These are phyloP conservation scores for Pipistrellus nathusii DNA, from an alignment of 2,797 vertebrate species.

Conservation along the genomic window DNA sequence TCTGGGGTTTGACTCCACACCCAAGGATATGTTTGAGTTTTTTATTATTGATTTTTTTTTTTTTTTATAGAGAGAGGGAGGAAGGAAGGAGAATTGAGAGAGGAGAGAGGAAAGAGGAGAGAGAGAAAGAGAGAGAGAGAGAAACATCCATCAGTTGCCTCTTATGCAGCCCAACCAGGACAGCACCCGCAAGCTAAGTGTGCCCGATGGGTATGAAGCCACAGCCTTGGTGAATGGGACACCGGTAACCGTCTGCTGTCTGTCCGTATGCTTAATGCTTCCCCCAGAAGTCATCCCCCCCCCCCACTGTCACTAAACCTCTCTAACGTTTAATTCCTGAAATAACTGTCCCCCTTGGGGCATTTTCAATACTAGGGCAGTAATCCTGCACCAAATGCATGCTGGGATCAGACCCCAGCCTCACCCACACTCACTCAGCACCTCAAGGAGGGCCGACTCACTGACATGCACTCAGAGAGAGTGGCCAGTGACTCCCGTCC, in stretches of 20 bases:
- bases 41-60: too few species aligned
- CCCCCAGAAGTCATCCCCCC: conserved; percentile 56
- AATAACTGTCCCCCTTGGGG: conserved; percentile 72
- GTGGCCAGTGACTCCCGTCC: conserved; percentile 61
- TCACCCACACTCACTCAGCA: conserved; percentile 64
- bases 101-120: neutral
- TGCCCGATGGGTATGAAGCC: neutral
- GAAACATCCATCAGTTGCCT: neutral
- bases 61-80: neutral
- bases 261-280: conserved; percentile 18
- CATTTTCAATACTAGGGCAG: conserved; percentile 76
- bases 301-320: conserved; percentile 71
- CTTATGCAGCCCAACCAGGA: neutral
- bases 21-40: neutral
- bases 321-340: conserved; percentile 76
- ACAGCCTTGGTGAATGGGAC: neutral
- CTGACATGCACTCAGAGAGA: neutral
- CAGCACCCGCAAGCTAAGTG: neutral
- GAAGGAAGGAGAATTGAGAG: neutral
- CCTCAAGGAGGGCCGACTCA: too few species aligned
- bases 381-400: conserved; percentile 68
- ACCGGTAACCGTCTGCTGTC: neutral
- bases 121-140: too few species aligned
- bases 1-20: neutral
- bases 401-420: conserved; percentile 73